Evolutionary conservation across 2,113 vertebrate genomes (phyloP), one percentile per base, ranked within the genome.

Genomic region (Chelonoidis abingdonii): DNA sequence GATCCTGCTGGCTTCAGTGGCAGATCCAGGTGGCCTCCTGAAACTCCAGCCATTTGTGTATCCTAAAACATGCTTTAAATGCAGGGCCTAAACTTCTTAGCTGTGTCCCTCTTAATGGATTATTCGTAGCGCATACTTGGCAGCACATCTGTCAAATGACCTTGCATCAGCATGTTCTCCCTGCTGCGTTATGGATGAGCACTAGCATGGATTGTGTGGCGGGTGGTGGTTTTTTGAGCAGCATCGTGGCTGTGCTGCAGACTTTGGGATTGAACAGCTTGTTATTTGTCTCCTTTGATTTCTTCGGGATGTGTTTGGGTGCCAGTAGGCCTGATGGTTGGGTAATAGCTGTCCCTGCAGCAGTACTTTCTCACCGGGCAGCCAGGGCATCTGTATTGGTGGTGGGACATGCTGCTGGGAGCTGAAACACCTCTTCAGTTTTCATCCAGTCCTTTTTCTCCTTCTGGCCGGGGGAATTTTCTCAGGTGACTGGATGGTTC

Each of bases 121-220:
- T 31, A 7, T 38, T 19, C 17, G 31, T 7, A 1, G 0, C 1
- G 17, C 38, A 11, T 14, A 11, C 6, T n/a, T 4, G 84, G 62
- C 62, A 47, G 83, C n/a, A 4, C 49, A 3, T 29, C 22, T 41
- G 17, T 1, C 0, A 6, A 49, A 79, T n/a, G 82, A 86, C 91
- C 89, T 13, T 13, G n/a, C 35, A 1, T 14, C 5, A 25, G 2
- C 12, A 22, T 8, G 0, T 27, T 35, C 62, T 62, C 41, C 47
- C 27, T 44, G 54, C 50, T 10, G 47, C 4, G 25, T 24, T 65
- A 14, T 6, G 0, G 49, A 24, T 7, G 47, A 54, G 25, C 44
- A 25, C 27, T 75, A 25, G 19, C 10, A 8, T 80, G 80, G 59
- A 2, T 79, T 31, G 2, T 0, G 24, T 19, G 57, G 78, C 22